Evolutionary conservation across 2,113 vertebrate genomes (phyloP).

Genomic region (Crotalus tigris): DNA sequence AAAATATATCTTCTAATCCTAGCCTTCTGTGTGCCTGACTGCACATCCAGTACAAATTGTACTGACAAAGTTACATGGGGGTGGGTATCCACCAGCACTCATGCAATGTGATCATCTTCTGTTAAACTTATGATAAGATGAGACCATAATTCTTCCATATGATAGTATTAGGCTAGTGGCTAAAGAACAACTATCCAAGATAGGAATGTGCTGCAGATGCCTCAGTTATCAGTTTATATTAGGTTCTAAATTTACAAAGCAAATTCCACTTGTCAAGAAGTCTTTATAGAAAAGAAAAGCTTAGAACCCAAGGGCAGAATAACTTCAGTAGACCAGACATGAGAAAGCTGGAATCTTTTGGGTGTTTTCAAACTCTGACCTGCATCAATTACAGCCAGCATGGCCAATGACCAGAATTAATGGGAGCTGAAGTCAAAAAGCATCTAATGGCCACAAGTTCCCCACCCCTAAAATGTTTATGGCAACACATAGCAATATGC

Average conservation of each 20-base stretch:
- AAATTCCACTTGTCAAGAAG: constrained; percentile 37
- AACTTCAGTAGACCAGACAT: background rate
- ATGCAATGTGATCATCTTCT: constrained; percentile 28
- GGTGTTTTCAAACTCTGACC: background rate
- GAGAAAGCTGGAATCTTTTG: background rate
- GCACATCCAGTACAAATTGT: background rate
- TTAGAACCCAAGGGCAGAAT: background rate
- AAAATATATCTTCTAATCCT: background rate
- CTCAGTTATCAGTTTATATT: constrained; percentile 5
- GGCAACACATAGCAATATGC: background rate
- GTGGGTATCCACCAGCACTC: constrained; percentile 13
- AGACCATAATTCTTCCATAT: constrained; percentile 33
- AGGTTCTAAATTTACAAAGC: background rate
- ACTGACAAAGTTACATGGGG: background rate
- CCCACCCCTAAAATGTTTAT: background rate
- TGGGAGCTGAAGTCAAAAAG: background rate
- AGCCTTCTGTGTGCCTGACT: background rate
- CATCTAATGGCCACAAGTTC: background rate
- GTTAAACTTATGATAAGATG: constrained; percentile 34
- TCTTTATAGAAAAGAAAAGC: background rate
- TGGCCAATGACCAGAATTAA: background rate
- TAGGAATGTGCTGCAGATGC: background rate
- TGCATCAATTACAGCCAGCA: background rate
- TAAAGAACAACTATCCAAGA: background rate
- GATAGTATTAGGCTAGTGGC: background rate